Conservation (phyloP, 2,888 invertebrate species). For the Drosophila subquinaria region DNA sequence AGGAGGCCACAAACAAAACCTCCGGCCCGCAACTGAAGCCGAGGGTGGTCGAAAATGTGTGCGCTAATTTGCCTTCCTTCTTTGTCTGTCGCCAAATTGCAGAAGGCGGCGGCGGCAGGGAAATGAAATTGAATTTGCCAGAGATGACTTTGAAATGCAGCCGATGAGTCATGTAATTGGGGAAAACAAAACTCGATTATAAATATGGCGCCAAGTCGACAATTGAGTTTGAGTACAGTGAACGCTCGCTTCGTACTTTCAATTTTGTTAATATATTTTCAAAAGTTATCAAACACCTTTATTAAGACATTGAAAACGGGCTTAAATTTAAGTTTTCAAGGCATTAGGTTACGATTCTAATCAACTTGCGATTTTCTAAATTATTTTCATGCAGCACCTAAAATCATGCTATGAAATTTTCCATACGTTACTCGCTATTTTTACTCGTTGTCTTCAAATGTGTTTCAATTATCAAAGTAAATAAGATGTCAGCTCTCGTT, state of each 20-base stretch:
- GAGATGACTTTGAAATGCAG: conserved; percentile 57
- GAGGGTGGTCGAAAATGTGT: conserved; percentile 60
- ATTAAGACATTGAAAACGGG: too few relatives aligned
- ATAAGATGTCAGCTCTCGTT: conserved; percentile 32
- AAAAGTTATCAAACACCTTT: too few relatives aligned
- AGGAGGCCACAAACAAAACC: conserved; percentile 60
- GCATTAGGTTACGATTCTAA: too few relatives aligned
- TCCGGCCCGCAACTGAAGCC: conserved; percentile 26
- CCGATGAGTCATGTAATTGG: conserved; percentile 64
- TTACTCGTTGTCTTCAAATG: conserved; percentile 19
- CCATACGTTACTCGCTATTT: background rate
- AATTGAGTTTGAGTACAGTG: conserved; percentile 3
- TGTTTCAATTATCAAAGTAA: conserved; percentile 9
- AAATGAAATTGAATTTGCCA: conserved; percentile 51
- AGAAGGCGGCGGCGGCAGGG: background rate
- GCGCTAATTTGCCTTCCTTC: conserved; percentile 63
- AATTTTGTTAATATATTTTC: background rate
- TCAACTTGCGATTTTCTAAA: background rate
- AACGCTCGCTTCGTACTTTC: background rate
- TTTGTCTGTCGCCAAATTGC: conserved; percentile 37
- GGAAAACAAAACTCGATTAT: conserved; percentile 50
- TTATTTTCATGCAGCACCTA: conserved; percentile 49
- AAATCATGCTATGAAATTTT: conserved; percentile 55
- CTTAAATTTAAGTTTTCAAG: too few relatives aligned
- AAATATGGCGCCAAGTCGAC: conserved; percentile 21